Base-by-base conservation (phyloP, 2,113 vertebrate species). In the Aldabrachelys gigantea region DNA sequence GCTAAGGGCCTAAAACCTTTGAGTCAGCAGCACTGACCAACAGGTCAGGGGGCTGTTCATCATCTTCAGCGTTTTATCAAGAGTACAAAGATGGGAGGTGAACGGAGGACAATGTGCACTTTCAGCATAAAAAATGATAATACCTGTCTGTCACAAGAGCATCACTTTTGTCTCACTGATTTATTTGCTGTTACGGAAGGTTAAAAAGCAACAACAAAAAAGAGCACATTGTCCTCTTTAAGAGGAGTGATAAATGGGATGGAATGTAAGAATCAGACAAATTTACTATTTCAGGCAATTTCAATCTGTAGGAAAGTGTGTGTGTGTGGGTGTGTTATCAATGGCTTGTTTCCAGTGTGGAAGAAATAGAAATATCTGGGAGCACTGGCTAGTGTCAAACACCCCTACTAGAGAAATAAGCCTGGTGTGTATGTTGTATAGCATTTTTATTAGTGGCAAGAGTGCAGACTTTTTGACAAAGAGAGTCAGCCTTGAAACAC, bases 1-100 rank as follows among this genome's bases (percentile, higher is more conserved):
- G 89, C 92, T 88, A 95, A 96, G 57, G 91, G 83, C 92, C 95
- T 85, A 91, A 93, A 93, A 89, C 41, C 38, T 69, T 69, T 76
- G 87, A 59, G 85, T 95, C 95, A 95, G 85, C 89, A 93, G n/a
- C 85, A 89, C 56, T 94, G 91, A 93, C 79, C 41, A 86, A 85
- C 85, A 90, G 87, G 57, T 82, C 92, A 57, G 11, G 90, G 91
- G 87, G 81, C 44, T 76, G 89, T 89, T 49, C 57, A 83, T 9
- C 0, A 29, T 94, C 50, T 50, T 89, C 75, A 95, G 85, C 75
- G 75, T 89, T 47, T 93, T 95, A 59, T 76, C 24, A 47, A 47
- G 44, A 47, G 12, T 47, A 47, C 6, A 54, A 89, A 92, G 75
- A 93, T 8, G 87, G 6, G 75, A 78, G 38, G 41, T 27, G 8